phyloP scores from a whole-genome alignment of 1,140 invertebrate species.

The Drosophila micromelanica region DNA sequence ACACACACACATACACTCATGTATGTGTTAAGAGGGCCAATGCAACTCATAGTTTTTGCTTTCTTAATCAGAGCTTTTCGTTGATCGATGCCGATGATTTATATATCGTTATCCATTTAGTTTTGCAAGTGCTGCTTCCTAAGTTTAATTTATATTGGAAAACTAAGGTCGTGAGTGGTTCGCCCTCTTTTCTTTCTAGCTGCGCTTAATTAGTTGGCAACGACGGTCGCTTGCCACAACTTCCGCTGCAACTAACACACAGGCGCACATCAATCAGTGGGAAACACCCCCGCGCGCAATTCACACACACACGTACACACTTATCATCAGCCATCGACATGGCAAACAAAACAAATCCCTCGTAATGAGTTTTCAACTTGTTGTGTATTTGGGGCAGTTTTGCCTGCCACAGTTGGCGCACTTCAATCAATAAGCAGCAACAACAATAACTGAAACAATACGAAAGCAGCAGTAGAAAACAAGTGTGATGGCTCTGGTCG shows the following conservation, averaged over 20 bases:
- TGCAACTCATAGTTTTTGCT: constrained; percentile 42
- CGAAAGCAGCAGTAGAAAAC: constrained; percentile 2
- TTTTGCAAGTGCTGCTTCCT: background rate
- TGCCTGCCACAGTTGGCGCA: constrained; percentile 57
- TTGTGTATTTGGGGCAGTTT: constrained; percentile 78
- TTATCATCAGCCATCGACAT: constrained; percentile 50
- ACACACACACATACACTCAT: constrained; percentile 5
- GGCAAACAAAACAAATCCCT: constrained; percentile 55
- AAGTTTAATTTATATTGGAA: constrained; percentile 1
- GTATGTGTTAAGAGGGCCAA: constrained; percentile 31
- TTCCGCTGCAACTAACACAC: constrained; percentile 58
- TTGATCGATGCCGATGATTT: constrained; percentile 29
- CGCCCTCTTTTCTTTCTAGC: constrained; percentile 30
- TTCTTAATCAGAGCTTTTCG: constrained; percentile 3
- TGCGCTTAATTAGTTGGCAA: constrained; percentile 66
- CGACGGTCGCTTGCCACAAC: constrained; percentile 41
- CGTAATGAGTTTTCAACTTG: constrained; percentile 61
- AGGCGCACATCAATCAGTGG: constrained; percentile 30
- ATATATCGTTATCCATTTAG: constrained; percentile 6
- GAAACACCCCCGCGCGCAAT: constrained; percentile 19
- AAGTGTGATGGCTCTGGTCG: too few relatives aligned
- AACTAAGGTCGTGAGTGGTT: constrained; percentile 8
- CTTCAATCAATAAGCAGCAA: constrained; percentile 76
- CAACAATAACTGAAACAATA: constrained; percentile 50
- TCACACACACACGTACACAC: background rate